These are phyloP conservation scores for Helicolenus hilgendorfi DNA, from an alignment of 2,797 vertebrate species.

Conservation along the genomic window DNA sequence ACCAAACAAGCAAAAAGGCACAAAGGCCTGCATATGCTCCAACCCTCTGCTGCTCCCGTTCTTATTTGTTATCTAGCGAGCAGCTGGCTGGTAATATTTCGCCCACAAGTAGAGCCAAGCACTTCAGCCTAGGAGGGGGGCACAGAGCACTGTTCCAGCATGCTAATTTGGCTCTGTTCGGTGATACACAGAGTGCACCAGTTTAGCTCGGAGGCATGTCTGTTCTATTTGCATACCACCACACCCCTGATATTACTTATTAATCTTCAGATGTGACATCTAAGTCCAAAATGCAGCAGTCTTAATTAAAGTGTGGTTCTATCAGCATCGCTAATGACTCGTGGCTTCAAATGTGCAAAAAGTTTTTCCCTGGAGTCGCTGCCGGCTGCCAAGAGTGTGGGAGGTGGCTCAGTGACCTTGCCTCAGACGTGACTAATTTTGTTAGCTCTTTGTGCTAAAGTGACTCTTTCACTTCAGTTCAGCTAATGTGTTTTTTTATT, in stretches of 20 bases:
- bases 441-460: conserved; percentile 53
- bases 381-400: conserved; percentile 64
- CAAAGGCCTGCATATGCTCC: conserved; percentile 57
- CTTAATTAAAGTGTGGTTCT: conserved; percentile 77
- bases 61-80: conserved; percentile 72
- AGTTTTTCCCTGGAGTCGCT: conserved; percentile 50
- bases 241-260: conserved; percentile 71
- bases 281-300: conserved; percentile 61
- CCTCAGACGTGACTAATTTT: conserved; percentile 62
- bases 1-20: conserved; percentile 25
- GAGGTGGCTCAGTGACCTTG: conserved; percentile 70
- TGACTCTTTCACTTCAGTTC: conserved; percentile 41
- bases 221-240: conserved; percentile 68
- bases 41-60: conserved; percentile 54
- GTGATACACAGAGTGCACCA: conserved; percentile 46
- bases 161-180: conserved; percentile 71
- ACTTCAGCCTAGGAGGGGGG: conserved; percentile 61
- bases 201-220: conserved; percentile 68
- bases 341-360: conserved; percentile 63
- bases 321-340: conserved; percentile 72
- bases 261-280: conserved; percentile 72
- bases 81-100: conserved; percentile 79
- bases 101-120: conserved; percentile 80
- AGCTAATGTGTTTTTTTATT: background rate
- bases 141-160: conserved; percentile 60